Percentiles rank a stretch among this genome's conserved stretches.
Evolutionary conservation across 2,113 vertebrate species (phyloP).

Genomic region (Pongo pygmaeus): DNA sequence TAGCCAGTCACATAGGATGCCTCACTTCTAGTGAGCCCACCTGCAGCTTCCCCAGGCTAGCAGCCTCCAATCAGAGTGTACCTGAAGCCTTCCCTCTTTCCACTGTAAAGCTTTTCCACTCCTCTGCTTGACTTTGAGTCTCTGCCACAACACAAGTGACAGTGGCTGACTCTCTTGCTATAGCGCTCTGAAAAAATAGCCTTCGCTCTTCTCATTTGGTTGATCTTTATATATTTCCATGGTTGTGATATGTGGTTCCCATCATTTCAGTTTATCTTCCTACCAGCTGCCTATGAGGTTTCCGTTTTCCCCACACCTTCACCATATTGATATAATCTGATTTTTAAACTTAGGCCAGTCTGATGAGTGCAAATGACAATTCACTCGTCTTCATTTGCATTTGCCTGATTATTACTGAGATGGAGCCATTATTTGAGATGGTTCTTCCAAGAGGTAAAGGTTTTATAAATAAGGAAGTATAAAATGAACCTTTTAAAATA

Average conservation of each 20-base stretch:
- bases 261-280: background rate
- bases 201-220: background rate
- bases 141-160: background rate
- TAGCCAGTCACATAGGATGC: background rate
- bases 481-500: conserved; percentile 1
- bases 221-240: background rate
- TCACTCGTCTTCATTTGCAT: background rate
- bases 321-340: background rate
- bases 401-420: background rate
- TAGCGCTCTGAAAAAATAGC: background rate
- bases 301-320: background rate
- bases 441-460: background rate
- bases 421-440: background rate
- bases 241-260: too few relatives aligned
- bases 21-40: background rate
- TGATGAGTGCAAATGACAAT: background rate
- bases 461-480: background rate
- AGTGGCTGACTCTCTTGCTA: background rate
- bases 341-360: background rate
- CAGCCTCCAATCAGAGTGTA: background rate
- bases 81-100: background rate
- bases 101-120: background rate
- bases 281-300: background rate
- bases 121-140: background rate
- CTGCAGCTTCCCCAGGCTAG: background rate